phyloP scores from a whole-genome alignment of 2,888 invertebrate species.

The Metellina segmentata region DNA sequence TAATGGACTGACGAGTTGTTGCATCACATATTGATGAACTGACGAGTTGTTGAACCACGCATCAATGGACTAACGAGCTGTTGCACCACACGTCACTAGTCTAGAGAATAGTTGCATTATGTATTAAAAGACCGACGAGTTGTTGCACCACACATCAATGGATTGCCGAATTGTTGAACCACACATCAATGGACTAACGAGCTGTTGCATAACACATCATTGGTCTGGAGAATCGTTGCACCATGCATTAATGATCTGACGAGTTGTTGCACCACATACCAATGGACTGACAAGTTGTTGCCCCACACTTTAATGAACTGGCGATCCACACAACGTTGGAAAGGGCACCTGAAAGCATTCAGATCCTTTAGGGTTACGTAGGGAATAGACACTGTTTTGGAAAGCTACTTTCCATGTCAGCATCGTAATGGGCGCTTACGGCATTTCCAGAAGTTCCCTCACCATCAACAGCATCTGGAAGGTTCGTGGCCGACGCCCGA shows the following conservation, averaged over 20 bases:
- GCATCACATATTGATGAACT: too few relatives aligned
- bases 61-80: too few relatives aligned
- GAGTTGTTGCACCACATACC: background rate
- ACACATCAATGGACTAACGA: background rate
- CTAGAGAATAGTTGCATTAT: too few relatives aligned
- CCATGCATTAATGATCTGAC: background rate
- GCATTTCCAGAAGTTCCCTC: conserved; percentile 64
- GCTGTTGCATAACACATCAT: too few relatives aligned
- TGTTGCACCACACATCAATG: too few relatives aligned
- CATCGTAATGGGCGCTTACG: conserved; percentile 52
- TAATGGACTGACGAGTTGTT: too few relatives aligned
- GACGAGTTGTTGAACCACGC: too few relatives aligned
- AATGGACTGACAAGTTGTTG: background rate
- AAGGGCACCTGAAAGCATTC: too few relatives aligned
- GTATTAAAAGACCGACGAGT: too few relatives aligned
- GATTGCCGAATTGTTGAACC: too few relatives aligned
- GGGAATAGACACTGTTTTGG: background rate
- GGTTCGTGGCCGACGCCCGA: conserved; percentile 66
- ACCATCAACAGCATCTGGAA: conserved; percentile 75
- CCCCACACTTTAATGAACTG: background rate
- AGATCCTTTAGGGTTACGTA: too few relatives aligned
- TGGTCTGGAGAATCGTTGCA: background rate
- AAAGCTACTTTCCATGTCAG: background rate
- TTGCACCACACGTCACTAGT: too few relatives aligned
- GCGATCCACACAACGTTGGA: background rate